A percentile compares a stretch with the other conserved stretches of the same genome.
Evolutionary conservation across 2,888 invertebrate genomes (phyloP).

Genomic region (Tetheella fluctuosa): DNA sequence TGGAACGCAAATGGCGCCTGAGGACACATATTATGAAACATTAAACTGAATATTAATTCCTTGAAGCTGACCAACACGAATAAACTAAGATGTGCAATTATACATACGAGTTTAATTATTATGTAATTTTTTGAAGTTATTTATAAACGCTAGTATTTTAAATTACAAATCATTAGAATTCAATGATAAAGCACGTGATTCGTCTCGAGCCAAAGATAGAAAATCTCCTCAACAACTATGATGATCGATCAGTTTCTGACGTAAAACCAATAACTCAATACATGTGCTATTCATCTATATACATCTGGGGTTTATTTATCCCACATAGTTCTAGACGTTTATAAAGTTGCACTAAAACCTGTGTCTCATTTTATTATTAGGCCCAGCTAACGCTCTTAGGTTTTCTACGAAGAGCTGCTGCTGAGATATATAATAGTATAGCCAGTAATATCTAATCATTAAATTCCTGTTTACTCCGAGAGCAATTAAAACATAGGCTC

Average conservation of each 20-base stretch:
- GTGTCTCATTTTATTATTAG: too few species aligned
- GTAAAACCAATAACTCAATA: conserved; percentile 76
- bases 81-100: too few species aligned
- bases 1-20: conserved; percentile 42
- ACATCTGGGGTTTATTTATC: conserved; percentile 54
- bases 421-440: background rate
- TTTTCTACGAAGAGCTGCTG: background rate
- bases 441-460: background rate
- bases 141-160: background rate
- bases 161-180: background rate
- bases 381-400: too few species aligned
- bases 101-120: too few species aligned
- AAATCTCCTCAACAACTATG: conserved; percentile 59
- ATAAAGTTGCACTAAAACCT: conserved; percentile 10
- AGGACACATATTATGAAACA: conserved; percentile 36
- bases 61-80: background rate
- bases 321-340: conserved; percentile 36
- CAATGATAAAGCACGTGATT: conserved; percentile 38
- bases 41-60: conserved; percentile 22
- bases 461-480: background rate
- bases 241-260: conserved; percentile 79
- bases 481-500: background rate
- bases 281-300: conserved; percentile 65
- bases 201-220: conserved; percentile 52
- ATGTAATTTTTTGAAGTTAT: too few species aligned